Evolutionary conservation across 2,888 invertebrate species (phyloP), one percentile per base, ranked within the genome.

Genomic region (Chromoteleia sp.): DNA sequence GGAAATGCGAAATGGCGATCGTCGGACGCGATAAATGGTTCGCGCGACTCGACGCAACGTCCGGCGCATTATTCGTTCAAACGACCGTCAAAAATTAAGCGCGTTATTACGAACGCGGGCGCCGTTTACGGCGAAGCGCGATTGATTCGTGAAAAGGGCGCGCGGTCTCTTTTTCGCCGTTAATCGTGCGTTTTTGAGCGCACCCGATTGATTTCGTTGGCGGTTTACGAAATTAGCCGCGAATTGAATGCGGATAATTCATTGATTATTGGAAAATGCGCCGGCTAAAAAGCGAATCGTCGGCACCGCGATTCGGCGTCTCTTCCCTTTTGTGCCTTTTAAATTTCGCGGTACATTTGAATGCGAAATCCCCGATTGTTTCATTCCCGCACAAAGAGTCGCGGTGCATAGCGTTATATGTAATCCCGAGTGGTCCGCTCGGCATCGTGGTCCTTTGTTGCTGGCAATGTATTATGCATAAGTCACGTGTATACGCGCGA

Each of bases 381-480:
- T 75, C 58, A 58, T 74, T 36, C 75, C 39, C 54, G 15, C 65
- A 59, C 52, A 76, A 70, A 76, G 74, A 58, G 15, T 58, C 58
- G 43, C 52, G 6, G 8, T 43, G 29, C 58, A 80, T 80, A 74
- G 70, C 74, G 59, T 71, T 73, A 76, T 67, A 50, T 50, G 71
- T 77, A 81, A 81, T 76, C 65, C n/a, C 67, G 61, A 61, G 61
- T 71, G 71, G 61, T 48, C 59, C 68, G 48, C 65, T 65, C 65
- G 39, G 63, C 71, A 52, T 58, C 58, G 71, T 41, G 15, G 59
- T 10, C 81, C 63, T 77, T 81, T 81, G 81, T 81, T 77, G 52
- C 41, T 33, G 36, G 50, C 25, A 50, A 81, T 81, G 81, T 77
- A 81, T 81, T 77, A 81, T 81, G 70, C 73, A 81, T 81, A 81